A percentile compares a stretch with the other conserved stretches of the same genome.
phyloP scores from a whole-genome alignment of 1,140 invertebrate species.

The Oscheius sp. region DNA sequence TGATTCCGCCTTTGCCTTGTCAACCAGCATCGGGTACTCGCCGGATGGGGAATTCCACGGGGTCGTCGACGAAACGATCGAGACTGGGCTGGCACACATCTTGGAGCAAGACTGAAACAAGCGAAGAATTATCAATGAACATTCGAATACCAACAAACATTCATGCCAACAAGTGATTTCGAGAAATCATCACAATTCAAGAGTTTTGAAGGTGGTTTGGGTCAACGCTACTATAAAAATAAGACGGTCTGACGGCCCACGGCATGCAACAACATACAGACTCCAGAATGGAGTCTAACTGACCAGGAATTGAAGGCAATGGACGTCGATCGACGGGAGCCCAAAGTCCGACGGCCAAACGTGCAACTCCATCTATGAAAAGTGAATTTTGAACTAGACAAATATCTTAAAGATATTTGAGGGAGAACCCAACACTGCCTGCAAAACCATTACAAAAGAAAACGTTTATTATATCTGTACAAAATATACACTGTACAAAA shows the following conservation, averaged over 20 bases:
- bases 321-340: constrained; percentile 48
- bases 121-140: not conserved
- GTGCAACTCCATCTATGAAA: constrained; percentile 42
- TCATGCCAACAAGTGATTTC: not conserved
- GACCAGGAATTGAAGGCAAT: constrained; percentile 53
- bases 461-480: not conserved
- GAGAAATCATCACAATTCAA: not conserved
- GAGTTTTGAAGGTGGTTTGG: not conserved
- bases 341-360: constrained; percentile 56
- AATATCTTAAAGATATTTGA: too few relatives aligned
- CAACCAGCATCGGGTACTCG: constrained; percentile 23
- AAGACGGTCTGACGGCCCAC: too few relatives aligned
- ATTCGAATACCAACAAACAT: not conserved
- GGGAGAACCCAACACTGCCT: not conserved
- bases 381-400: not conserved
- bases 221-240: too few relatives aligned
- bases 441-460: not conserved
- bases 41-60: constrained; percentile 34
- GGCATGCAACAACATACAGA: too few relatives aligned
- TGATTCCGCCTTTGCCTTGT: constrained; percentile 4
- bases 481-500: not conserved
- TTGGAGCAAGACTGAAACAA: constrained; percentile 21
- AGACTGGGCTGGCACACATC: constrained; percentile 33
- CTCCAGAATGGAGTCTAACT: too few relatives aligned
- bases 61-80: constrained; percentile 9